Conservation (phyloP, 2,888 invertebrate genomes). For the Azorinus chamasolen region DNA sequence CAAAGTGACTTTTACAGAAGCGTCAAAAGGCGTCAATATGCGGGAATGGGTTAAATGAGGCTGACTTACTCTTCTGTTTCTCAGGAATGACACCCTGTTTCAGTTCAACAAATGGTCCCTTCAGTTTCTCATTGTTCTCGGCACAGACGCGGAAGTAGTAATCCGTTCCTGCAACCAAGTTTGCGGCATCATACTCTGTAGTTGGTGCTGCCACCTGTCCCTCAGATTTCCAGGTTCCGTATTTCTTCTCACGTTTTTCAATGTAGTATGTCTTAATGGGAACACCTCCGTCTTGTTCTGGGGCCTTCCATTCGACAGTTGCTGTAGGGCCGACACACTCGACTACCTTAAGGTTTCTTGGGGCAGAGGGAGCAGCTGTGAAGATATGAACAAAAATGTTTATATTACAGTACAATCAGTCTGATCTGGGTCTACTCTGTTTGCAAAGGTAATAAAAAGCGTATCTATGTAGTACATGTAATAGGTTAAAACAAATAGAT, state of each 20-base stretch:
- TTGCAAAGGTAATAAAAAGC: too few relatives aligned
- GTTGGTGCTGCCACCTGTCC: slow-evolving; percentile 73
- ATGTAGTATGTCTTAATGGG: slow-evolving; percentile 80
- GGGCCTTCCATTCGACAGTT: slow-evolving; percentile 85
- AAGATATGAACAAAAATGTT: slow-evolving; percentile 6
- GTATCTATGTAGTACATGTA: too few relatives aligned
- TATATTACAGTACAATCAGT: too few relatives aligned
- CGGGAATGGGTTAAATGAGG: too few relatives aligned
- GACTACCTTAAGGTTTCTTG: slow-evolving; percentile 71
- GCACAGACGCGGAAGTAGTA: slow-evolving; percentile 85
- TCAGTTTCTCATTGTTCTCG: slow-evolving; percentile 81
- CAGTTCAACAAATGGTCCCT: slow-evolving; percentile 78
- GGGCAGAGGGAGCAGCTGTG: slow-evolving; percentile 73
- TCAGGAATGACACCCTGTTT: slow-evolving; percentile 75
- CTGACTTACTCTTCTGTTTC: slow-evolving; percentile 68
- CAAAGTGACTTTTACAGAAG: too few relatives aligned
- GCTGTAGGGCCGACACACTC: slow-evolving; percentile 75
- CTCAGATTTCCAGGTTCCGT: slow-evolving; percentile 79
- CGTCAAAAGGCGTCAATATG: too few relatives aligned
- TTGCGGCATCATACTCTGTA: slow-evolving; percentile 73
- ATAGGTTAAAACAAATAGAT: too few relatives aligned
- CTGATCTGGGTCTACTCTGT: too few relatives aligned
- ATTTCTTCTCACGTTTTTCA: slow-evolving; percentile 80
- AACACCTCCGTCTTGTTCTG: slow-evolving; percentile 84
- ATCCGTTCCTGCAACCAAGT: slow-evolving; percentile 80